Conservation (phyloP, 2,888 invertebrate genomes). For the Panorpa germanica region DNA sequence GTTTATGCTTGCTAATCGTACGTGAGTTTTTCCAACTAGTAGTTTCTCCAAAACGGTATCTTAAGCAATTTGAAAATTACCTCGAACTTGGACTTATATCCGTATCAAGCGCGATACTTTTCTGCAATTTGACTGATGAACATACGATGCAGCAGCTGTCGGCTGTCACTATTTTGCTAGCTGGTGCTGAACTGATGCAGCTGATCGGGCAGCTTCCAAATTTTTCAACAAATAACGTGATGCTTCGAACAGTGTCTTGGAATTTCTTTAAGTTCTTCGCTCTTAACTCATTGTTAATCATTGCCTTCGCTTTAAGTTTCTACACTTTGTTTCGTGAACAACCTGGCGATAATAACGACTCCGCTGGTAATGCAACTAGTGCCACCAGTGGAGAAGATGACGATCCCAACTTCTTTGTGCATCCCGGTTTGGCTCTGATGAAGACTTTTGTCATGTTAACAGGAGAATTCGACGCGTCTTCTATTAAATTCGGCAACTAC, state of each 20-base stretch:
- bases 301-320: conserved; percentile 68
- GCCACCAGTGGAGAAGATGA: conserved; percentile 27
- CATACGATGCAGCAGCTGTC: conserved; percentile 43
- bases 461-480: conserved; percentile 70
- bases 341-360: too few species aligned
- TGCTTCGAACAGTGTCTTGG: conserved; percentile 61
- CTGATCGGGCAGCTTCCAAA: conserved; percentile 63
- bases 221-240: conserved; percentile 64
- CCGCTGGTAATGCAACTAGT: too few species aligned
- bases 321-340: conserved; percentile 56
- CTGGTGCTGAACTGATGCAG: conserved; percentile 57
- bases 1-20: too few species aligned
- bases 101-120: conserved; percentile 39
- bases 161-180: conserved; percentile 52
- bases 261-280: conserved; percentile 63
- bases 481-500: conserved; percentile 51
- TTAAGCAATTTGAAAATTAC: conserved; percentile 52
- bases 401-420: conserved; percentile 45
- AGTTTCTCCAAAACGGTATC: conserved; percentile 45
- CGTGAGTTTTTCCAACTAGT: conserved; percentile 53
- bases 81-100: conserved; percentile 49
- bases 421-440: conserved; percentile 52
- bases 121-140: conserved; percentile 28
- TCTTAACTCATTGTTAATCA: conserved; percentile 61
- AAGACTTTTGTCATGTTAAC: conserved; percentile 77